Evolutionary conservation across 2,113 vertebrate species (phyloP).

Genomic region (Fulica atra): DNA sequence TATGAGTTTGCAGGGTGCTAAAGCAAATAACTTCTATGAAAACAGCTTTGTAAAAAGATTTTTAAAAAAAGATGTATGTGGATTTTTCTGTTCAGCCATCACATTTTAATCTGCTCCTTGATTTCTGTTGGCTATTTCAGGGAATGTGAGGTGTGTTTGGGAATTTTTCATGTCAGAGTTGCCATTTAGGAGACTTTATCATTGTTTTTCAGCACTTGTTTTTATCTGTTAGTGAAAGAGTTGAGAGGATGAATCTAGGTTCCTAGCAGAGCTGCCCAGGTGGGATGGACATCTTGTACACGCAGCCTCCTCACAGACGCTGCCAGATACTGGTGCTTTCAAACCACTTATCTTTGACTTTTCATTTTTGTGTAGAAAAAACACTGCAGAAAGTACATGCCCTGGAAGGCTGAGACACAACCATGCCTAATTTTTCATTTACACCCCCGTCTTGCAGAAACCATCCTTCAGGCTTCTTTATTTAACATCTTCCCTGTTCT

Average conservation of each 20-base stretch:
- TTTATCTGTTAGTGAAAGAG: not conserved
- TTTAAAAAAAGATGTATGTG: not conserved
- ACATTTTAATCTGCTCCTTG: not conserved
- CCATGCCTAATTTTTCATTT: not conserved
- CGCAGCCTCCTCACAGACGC: not conserved
- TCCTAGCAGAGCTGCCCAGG: not conserved
- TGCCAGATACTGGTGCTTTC: not conserved
- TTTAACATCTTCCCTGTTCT: not conserved
- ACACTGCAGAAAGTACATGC: not conserved
- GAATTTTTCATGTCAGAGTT: constrained; percentile 12
- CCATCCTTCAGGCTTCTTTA: not conserved
- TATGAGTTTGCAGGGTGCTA: not conserved
- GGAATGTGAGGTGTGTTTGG: not conserved
- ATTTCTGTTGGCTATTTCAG: not conserved
- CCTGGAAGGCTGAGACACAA: not conserved
- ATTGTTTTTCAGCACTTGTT: not conserved
- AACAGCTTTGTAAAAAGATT: not conserved
- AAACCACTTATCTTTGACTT: not conserved
- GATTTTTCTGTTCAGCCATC: not conserved
- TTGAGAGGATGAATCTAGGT: not conserved
- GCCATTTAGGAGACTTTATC: not conserved
- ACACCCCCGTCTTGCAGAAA: not conserved
- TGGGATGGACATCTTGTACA: not conserved
- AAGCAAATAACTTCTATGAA: not conserved
- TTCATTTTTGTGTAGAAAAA: not conserved